These are phyloP conservation scores for Macroramphosus scolopax DNA, from an alignment of 2,797 vertebrate genomes.

Conservation along the genomic window DNA sequence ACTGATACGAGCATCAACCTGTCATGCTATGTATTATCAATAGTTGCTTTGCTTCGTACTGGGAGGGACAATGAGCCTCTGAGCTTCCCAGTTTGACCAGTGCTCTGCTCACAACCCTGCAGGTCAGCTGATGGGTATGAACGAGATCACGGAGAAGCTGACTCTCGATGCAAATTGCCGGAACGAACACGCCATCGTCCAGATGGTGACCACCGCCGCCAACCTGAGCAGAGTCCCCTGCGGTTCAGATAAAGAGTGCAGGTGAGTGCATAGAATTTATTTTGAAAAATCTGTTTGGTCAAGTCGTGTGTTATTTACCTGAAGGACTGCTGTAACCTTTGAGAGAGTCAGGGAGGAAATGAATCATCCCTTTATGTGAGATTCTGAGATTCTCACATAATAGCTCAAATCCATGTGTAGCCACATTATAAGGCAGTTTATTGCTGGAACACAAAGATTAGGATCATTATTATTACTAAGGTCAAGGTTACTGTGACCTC, in stretches of 20 bases:
- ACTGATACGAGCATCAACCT: constrained; percentile 8
- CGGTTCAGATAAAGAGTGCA: constrained; percentile 89
- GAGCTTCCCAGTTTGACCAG: constrained; percentile 13
- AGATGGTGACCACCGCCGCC: constrained; percentile 85
- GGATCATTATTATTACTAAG: too few species aligned
- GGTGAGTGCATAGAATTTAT: constrained; percentile 70
- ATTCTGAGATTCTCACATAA: too few species aligned
- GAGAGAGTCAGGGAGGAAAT: too few species aligned
- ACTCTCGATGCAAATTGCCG: constrained; percentile 77
- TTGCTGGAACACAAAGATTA: too few species aligned
- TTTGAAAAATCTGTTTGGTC: too few species aligned
- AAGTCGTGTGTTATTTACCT: too few species aligned
- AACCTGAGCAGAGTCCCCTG: constrained; percentile 93
- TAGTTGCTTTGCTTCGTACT: constrained; percentile 13
- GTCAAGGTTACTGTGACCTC: too few species aligned
- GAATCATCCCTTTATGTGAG: too few species aligned
- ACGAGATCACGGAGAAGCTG: constrained; percentile 92
- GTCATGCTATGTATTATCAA: background rate
- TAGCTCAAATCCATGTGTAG: too few species aligned
- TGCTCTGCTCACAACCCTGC: constrained; percentile 17
- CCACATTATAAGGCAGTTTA: too few species aligned
- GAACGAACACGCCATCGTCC: constrained; percentile 86
- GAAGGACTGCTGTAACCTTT: too few species aligned
- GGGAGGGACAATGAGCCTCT: background rate
- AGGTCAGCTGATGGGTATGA: constrained; percentile 98